Evolutionary conservation across 2,888 invertebrate genomes (phyloP).

Genomic region (Nowickia ferox): DNA sequence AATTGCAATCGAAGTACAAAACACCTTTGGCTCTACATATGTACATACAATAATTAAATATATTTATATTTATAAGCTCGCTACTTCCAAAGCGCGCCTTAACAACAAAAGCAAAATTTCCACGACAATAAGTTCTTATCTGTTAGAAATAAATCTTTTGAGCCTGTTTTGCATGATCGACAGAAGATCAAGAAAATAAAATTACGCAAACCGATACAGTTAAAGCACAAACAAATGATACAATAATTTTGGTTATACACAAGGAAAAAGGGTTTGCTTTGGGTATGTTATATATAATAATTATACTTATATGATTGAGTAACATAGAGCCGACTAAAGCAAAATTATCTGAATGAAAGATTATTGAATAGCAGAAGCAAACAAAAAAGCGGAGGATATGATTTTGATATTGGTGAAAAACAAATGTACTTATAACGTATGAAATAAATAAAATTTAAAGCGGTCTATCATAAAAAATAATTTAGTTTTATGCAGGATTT

Average conservation of each 20-base stretch:
- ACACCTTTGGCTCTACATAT: conserved; percentile 23
- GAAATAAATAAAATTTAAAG: no score
- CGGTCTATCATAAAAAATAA: no score
- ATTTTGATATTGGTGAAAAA: no score
- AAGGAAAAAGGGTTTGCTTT: no score
- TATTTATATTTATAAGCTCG: not conserved
- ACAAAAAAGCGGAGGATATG: no score
- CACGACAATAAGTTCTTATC: conserved; percentile 55
- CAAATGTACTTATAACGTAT: no score
- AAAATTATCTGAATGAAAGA: no score
- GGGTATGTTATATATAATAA: no score
- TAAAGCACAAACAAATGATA: not conserved
- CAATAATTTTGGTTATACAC: not conserved
- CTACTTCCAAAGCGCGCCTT: conserved; percentile 38
- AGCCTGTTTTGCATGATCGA: conserved; percentile 6
- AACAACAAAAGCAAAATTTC: conserved; percentile 43
- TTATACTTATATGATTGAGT: no score
- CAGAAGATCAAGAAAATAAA: conserved; percentile 35
- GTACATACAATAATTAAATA: not conserved
- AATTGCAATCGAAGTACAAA: conserved; percentile 32
- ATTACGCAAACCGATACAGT: conserved; percentile 35
- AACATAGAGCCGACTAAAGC: no score
- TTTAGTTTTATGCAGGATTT: no score
- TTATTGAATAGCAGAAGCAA: no score
- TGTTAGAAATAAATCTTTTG: conserved; percentile 36